Conservation (phyloP, 2,888 invertebrate species). For the Ectobius pallidus region DNA sequence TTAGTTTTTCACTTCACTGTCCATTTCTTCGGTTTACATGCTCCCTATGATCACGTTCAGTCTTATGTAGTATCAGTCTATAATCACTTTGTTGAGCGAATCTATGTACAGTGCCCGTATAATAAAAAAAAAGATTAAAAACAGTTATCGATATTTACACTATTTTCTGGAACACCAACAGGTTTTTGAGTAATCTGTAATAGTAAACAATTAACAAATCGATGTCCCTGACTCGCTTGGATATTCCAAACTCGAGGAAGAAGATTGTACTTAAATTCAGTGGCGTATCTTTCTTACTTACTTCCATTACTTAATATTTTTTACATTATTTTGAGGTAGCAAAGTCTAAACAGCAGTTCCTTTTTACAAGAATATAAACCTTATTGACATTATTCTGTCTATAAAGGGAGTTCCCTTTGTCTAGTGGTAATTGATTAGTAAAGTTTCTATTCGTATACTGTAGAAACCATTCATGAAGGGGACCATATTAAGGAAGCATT, state of each 20-base stretch:
- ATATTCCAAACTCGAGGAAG: conserved; percentile 7
- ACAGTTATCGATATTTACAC: conserved; percentile 28
- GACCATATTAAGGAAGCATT: too few relatives aligned
- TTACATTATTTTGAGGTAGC: too few relatives aligned
- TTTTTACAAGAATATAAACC: too few relatives aligned
- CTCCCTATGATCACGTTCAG: conserved; percentile 33
- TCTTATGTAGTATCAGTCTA: conserved; percentile 41
- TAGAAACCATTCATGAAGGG: too few relatives aligned
- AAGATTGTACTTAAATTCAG: conserved; percentile 3
- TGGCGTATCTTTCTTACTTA: too few relatives aligned
- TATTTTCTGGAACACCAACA: conserved; percentile 10
- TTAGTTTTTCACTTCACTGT: too few relatives aligned
- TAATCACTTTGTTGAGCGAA: conserved; percentile 38
- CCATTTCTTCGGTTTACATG: neutral
- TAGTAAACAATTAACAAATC: conserved; percentile 21
- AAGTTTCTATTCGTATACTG: too few relatives aligned
- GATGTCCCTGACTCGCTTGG: conserved; percentile 10
- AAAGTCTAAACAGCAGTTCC: too few relatives aligned
- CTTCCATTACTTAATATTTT: too few relatives aligned
- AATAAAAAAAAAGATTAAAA: conserved; percentile 21
- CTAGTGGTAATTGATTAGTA: too few relatives aligned
- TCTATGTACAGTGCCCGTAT: conserved; percentile 39
- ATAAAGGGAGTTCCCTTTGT: too few relatives aligned
- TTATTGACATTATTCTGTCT: too few relatives aligned
- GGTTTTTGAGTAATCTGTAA: neutral